Percentiles rank a stretch among this genome's conserved stretches.
Conservation (phyloP, 2,113 vertebrate species). For the Tychaedon coryphoeus region DNA sequence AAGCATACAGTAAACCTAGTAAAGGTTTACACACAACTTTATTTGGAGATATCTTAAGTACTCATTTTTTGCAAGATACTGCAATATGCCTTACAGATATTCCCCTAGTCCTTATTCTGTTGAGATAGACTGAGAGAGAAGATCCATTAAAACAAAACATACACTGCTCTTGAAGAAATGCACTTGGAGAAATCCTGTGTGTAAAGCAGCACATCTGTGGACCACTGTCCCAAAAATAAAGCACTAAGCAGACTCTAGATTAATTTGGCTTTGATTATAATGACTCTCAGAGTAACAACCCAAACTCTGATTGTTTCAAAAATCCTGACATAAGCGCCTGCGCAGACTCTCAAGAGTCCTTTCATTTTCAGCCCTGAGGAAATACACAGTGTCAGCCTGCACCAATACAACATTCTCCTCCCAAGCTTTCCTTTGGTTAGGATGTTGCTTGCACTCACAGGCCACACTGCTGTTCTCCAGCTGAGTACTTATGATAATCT, state of each 20-base stretch:
- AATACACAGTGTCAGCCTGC: not conserved
- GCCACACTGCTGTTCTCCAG: not conserved
- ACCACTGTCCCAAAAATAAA: not conserved
- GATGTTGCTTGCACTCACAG: not conserved
- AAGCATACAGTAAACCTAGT: not conserved
- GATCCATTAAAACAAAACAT: not conserved
- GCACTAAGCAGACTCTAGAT: not conserved
- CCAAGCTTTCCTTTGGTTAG: not conserved
- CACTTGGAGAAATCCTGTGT: not conserved
- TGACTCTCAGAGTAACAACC: not conserved
- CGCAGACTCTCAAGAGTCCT: not conserved
- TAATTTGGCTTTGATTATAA: not conserved
- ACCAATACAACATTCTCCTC: accelerated
- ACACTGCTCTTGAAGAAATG: not conserved
- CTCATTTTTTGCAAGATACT: not conserved
- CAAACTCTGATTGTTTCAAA: not conserved
- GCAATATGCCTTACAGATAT: not conserved
- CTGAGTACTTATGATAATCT: not conserved
- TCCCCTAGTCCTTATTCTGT: not conserved
- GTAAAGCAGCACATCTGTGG: not conserved
- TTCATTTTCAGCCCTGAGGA: not conserved
- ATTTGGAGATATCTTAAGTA: not conserved
- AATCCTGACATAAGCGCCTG: not conserved
- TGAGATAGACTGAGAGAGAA: not conserved
- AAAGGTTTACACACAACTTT: not conserved